These are phyloP conservation scores for Thrips palmi DNA, from an alignment of 1,140 invertebrate genomes.

Conservation along the genomic window DNA sequence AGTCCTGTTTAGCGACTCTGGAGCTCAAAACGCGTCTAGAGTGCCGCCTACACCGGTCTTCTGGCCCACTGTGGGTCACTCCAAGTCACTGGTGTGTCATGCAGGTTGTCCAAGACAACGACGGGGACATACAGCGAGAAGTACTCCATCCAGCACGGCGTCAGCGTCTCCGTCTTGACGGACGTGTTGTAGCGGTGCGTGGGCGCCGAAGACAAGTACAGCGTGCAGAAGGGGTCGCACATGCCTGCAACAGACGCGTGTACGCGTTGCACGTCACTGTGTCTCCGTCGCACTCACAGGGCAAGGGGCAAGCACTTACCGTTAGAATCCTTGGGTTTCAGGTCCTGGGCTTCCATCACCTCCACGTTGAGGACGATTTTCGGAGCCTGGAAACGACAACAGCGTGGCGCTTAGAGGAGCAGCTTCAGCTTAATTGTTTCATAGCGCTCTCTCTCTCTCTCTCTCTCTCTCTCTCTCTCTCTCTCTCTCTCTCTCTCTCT, in stretches of 20 bases:
- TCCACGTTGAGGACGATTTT: slow-evolving; percentile 83
- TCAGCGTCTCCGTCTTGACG: slow-evolving; percentile 74
- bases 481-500: no score
- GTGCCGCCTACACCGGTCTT: no score
- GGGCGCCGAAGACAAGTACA: slow-evolving; percentile 56
- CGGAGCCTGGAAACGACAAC: slow-evolving; percentile 43
- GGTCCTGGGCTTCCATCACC: slow-evolving; percentile 79
- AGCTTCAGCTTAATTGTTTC: slow-evolving; percentile 1
- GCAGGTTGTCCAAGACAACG: no score
- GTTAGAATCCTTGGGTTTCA: slow-evolving; percentile 88
- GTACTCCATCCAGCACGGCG: slow-evolving; percentile 90
- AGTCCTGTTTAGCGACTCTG: no score
- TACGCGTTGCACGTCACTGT: no score
- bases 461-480: no score
- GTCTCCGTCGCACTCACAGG: not conserved
- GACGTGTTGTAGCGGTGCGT: slow-evolving; percentile 70
- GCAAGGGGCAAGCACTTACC: slow-evolving; percentile 30
- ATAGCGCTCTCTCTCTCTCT: no score
- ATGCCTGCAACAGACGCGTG: slow-evolving; percentile 30
- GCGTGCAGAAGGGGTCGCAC: slow-evolving; percentile 85
- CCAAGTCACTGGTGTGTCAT: no score
- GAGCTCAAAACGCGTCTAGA: no score
- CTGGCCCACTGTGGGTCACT: no score
- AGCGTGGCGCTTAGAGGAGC: not conserved
- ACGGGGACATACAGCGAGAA: slow-evolving; percentile 88